A percentile compares a stretch with the other conserved stretches of the same genome.
Conservation (phyloP, 2,113 vertebrate species). For the Misgurnus anguillicaudatus region DNA sequence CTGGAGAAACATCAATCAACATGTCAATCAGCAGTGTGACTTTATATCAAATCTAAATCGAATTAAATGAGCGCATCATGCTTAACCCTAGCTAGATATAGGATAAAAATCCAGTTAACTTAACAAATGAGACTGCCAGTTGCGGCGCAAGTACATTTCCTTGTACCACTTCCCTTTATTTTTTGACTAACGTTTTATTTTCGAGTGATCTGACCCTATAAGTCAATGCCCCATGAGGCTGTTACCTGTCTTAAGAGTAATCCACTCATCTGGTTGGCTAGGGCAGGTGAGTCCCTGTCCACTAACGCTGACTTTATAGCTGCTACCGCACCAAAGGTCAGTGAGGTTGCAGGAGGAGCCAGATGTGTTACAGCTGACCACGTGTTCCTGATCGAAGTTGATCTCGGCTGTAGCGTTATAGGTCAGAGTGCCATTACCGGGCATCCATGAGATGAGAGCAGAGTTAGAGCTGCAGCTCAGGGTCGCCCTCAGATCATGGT, state of each 20-base stretch:
- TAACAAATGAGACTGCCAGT: no score
- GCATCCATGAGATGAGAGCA: slow-evolving; percentile 68
- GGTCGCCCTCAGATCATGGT: slow-evolving; percentile 45
- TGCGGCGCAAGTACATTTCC: no score
- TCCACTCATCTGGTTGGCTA: slow-evolving; percentile 56
- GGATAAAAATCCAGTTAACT: no score
- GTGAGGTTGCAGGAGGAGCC: slow-evolving; percentile 67
- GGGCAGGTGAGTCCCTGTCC: slow-evolving; percentile 67
- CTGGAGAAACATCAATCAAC: slow-evolving; percentile 51
- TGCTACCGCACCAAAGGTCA: slow-evolving; percentile 65
- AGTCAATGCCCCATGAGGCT: neutral
- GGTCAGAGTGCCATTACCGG: slow-evolving; percentile 60
- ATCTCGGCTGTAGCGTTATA: slow-evolving; percentile 63
- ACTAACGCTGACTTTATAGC: slow-evolving; percentile 66
- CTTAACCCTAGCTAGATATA: no score
- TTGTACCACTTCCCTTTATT: neutral
- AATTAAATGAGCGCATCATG: no score
- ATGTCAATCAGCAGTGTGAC: neutral
- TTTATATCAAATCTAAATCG: neutral
- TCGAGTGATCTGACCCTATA: no score
- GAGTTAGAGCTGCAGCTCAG: slow-evolving; percentile 67
- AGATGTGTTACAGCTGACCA: slow-evolving; percentile 59
- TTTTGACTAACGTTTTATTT: neutral
- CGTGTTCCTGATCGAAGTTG: neutral
- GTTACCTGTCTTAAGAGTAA: slow-evolving; percentile 65